phyloP scores from a whole-genome alignment of 2,888 invertebrate genomes.

The Melieria picta region DNA sequence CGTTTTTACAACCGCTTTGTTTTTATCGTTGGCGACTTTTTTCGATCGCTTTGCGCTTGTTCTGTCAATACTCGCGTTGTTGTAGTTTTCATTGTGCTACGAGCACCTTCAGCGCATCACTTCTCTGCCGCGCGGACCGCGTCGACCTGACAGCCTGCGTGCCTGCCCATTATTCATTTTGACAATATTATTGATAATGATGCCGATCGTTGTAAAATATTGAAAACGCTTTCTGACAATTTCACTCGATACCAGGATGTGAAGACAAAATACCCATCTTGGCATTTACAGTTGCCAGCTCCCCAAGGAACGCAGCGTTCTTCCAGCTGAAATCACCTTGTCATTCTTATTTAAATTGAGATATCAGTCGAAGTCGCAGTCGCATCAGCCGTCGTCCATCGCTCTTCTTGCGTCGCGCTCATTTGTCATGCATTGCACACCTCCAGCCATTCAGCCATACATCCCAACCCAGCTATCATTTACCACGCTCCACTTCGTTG shows the following conservation, averaged over 20 bases:
- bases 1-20: too few species aligned
- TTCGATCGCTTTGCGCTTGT: too few species aligned
- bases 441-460: background rate
- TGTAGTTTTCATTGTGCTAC: background rate
- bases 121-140: background rate
- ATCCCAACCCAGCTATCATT: too few species aligned
- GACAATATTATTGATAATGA: slow-evolving; percentile 66
- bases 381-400: slow-evolving; percentile 27
- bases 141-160: slow-evolving; percentile 17
- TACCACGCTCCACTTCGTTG: too few species aligned
- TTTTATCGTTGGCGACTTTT: too few species aligned
- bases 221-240: slow-evolving; percentile 23
- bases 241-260: slow-evolving; percentile 9
- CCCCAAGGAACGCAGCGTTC: slow-evolving; percentile 9
- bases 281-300: slow-evolving; percentile 17
- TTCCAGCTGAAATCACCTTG: slow-evolving; percentile 50
- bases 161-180: slow-evolving; percentile 64
- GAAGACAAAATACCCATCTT: slow-evolving; percentile 17
- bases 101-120: background rate
- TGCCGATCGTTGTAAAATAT: slow-evolving; percentile 49
- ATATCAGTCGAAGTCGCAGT: slow-evolving; percentile 47
- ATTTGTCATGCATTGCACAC: slow-evolving; percentile 18
- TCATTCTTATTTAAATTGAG: slow-evolving; percentile 58
- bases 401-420: slow-evolving; percentile 14
- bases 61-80: too few species aligned